These are phyloP conservation scores for Aphyosemion australe DNA, from an alignment of 2,113 vertebrate genomes.

Conservation along the genomic window DNA sequence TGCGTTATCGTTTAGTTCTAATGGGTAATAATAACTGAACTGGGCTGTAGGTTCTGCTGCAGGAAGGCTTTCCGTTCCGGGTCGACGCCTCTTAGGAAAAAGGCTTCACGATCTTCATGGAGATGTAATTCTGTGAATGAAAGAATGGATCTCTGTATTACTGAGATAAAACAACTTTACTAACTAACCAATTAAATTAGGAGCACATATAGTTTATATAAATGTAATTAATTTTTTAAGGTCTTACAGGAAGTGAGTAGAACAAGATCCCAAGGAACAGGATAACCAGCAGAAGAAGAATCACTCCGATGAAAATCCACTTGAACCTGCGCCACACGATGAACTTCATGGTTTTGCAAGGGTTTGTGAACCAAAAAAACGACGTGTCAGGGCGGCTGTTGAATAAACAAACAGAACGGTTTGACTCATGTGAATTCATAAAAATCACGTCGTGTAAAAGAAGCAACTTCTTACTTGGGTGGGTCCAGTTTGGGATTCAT, in stretches of 20 bases:
- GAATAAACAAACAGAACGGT: conserved; percentile 11
- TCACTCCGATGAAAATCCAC: conserved; percentile 87
- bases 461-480: conserved; percentile 85
- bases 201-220: background rate
- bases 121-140: conserved; percentile 88
- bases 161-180: background rate
- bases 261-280: conserved; percentile 90
- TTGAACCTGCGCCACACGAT: conserved; percentile 95
- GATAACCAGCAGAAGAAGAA: conserved; percentile 84
- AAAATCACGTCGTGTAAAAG: background rate
- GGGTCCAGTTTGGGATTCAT: conserved; percentile 95
- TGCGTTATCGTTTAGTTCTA: conserved; percentile 15
- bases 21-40: background rate
- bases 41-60: conserved; percentile 15
- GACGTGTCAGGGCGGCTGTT: conserved; percentile 95
- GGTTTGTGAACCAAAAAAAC: conserved; percentile 98
- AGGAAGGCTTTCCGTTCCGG: background rate
- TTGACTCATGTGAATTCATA: background rate
- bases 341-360: conserved; percentile 96
- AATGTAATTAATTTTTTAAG: background rate
- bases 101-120: conserved; percentile 97
- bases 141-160: conserved; percentile 1
- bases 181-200: background rate
- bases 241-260: conserved; percentile 92
- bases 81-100: conserved; percentile 47